Base-by-base conservation (phyloP, 2,797 vertebrate genomes). In the Acropternis orthonyx region DNA sequence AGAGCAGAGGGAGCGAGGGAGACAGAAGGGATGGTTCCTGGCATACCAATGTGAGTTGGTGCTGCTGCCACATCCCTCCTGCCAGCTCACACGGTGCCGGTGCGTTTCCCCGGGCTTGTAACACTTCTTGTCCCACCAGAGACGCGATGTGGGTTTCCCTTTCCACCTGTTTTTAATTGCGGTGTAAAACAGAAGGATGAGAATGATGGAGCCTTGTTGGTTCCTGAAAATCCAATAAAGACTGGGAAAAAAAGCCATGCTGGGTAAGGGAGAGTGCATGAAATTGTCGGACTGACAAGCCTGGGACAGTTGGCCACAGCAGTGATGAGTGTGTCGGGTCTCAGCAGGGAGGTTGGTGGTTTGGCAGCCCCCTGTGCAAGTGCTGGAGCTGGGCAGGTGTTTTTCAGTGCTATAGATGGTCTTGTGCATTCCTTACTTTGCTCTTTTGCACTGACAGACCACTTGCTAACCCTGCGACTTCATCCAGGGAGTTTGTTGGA, bases 201-300 rank as follows among this genome's bases (percentile, higher is more conserved):
- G 61, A 78, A 34, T 27, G 36, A 30, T 0, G 0, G 41, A 72
- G 56, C 24, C 11, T 30, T 13, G 2, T 20, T 4, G 7, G n/a
- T 82, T 67, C 87, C 71, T 79, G 52, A 68, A 92, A 87, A 82
- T 36, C 17, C 54, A 36, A 22, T 49, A 39, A 58, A 85, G 41
- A 32, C 34, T 36, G 22, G 23, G 46, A 52, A 14, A 3, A 3
- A 69, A 44, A 63, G 30, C 32, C 12, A 1, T 19, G 10, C 44
- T 63, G 55, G 63, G 43, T 52, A 89, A 36, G 51, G 24, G 58
- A 58, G 3, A 37, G 27, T 61, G 26, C 23, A 18, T 1, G 0
- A 54, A 67, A 36, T 34, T 39, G 26, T 21, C 0, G 1, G 37
- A 58, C 27, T 59, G n/a, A 68, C 17, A 55, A 69, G 52, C 20